These are phyloP conservation scores for Sarotherodon lohbergeri DNA, from an alignment of 2,113 vertebrate genomes.

Conservation along the genomic window DNA sequence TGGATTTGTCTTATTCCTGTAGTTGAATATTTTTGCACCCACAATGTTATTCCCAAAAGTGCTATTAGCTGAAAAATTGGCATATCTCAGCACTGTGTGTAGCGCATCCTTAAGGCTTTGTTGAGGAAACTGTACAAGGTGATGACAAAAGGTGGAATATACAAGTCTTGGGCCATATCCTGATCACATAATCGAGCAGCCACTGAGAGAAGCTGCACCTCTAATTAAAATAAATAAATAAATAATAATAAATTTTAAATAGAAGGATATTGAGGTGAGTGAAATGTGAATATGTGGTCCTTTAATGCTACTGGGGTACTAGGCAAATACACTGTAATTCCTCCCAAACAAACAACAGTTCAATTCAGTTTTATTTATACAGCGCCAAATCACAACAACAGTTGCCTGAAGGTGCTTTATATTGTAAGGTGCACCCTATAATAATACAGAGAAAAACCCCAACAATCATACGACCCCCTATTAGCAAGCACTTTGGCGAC, in stretches of 20 bases:
- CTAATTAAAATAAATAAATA: not conserved
- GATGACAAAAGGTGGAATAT: not conserved
- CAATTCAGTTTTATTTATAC: not conserved
- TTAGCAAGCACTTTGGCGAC: not conserved
- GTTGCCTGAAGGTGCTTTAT: accelerated
- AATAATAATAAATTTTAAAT: not conserved
- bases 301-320: not conserved
- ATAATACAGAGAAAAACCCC: not conserved
- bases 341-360: not conserved
- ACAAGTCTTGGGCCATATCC: not conserved
- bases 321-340: accelerated
- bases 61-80: no score
- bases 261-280: not conserved
- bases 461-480: accelerated
- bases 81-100: no score
- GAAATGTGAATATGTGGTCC: not conserved
- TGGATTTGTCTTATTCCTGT: not conserved
- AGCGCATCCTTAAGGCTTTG: no score
- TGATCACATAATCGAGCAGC: not conserved
- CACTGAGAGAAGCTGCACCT: not conserved
- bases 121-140: no score
- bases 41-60: not conserved
- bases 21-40: not conserved
- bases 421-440: not conserved
- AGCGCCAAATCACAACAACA: not conserved